These are phyloP conservation scores for Potorous gilbertii DNA, from an alignment of 2,797 vertebrate species.

Conservation along the genomic window DNA sequence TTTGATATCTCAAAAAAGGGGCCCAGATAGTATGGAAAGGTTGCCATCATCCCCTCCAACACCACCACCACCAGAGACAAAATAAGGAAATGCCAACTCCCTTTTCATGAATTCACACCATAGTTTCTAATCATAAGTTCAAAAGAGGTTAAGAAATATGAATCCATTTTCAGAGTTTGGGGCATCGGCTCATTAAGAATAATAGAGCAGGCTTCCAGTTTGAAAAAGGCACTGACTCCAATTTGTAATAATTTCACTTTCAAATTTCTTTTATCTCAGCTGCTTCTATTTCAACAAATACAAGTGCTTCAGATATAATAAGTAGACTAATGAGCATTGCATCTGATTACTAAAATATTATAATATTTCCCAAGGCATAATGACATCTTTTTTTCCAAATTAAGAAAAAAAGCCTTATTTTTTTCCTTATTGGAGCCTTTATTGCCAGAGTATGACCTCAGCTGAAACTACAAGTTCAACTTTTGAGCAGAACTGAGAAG, in stretches of 20 bases:
- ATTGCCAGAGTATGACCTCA: conserved; percentile 70
- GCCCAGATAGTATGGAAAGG: conserved; percentile 25
- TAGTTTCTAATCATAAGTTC: conserved; percentile 80
- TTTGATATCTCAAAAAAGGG: conserved; percentile 23
- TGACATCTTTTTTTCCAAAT: conserved; percentile 77
- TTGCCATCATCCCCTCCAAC: neutral
- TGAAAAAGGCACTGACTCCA: conserved; percentile 82
- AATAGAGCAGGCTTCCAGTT: conserved; percentile 80
- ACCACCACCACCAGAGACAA: neutral
- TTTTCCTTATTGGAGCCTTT: conserved; percentile 67
- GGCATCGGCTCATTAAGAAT: conserved; percentile 84
- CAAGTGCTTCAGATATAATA: conserved; percentile 84
- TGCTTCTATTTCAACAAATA: conserved; percentile 85
- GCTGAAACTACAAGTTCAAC: conserved; percentile 66
- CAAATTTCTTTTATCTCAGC: conserved; percentile 88
- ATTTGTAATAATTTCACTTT: conserved; percentile 86
- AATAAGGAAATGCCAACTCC: conserved; percentile 46
- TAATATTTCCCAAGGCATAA: conserved; percentile 84
- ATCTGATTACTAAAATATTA: conserved; percentile 85
- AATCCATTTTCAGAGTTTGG: conserved; percentile 79
- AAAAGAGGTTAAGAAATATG: conserved; percentile 83
- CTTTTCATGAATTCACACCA: conserved; percentile 70
- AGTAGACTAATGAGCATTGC: conserved; percentile 86
- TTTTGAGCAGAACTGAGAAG: conserved; percentile 67
- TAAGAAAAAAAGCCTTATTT: conserved; percentile 73